phyloP scores from a whole-genome alignment of 2,113 vertebrate genomes.

The Poicephalus meyeri region DNA sequence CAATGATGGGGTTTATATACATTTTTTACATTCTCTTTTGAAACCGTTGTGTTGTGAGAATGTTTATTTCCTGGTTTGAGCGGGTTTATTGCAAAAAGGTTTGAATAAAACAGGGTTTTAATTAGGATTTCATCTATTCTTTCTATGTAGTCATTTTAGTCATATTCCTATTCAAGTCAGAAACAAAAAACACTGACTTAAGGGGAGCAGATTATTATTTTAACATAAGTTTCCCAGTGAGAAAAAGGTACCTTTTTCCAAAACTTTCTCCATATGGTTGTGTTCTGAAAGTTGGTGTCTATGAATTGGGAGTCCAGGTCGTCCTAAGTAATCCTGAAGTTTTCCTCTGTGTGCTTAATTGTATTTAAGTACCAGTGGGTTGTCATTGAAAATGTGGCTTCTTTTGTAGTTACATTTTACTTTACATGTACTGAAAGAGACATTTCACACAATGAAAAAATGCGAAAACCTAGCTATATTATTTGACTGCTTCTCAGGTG shows the following conservation, averaged over 20 bases:
- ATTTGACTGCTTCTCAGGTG: not conserved
- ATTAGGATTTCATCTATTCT: conserved; percentile 12
- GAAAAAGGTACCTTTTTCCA: not conserved
- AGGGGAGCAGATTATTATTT: conserved; percentile 23
- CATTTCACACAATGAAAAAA: not conserved
- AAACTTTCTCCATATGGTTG: not conserved
- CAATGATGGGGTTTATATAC: not conserved
- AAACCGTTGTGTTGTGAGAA: not conserved
- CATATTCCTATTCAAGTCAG: not conserved
- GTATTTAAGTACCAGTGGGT: not conserved
- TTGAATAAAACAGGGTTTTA: conserved; percentile 42
- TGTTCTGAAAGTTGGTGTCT: not conserved
- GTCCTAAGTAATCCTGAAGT: not conserved
- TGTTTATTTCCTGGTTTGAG: conserved; percentile 1
- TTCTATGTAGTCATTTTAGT: conserved; percentile 16
- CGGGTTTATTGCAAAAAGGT: not conserved
- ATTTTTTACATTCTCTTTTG: not conserved
- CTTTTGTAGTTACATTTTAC: not conserved
- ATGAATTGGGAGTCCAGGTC: not conserved
- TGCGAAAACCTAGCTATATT: not conserved
- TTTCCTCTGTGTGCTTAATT: not conserved
- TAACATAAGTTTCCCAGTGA: not conserved
- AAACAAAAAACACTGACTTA: conserved; percentile 32
- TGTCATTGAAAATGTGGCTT: not conserved
- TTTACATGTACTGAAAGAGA: not conserved